Percentiles rank a stretch among this genome's conserved stretches.
Conservation (phyloP, 1,140 invertebrate species). For the Tetragonula clypearis region DNA sequence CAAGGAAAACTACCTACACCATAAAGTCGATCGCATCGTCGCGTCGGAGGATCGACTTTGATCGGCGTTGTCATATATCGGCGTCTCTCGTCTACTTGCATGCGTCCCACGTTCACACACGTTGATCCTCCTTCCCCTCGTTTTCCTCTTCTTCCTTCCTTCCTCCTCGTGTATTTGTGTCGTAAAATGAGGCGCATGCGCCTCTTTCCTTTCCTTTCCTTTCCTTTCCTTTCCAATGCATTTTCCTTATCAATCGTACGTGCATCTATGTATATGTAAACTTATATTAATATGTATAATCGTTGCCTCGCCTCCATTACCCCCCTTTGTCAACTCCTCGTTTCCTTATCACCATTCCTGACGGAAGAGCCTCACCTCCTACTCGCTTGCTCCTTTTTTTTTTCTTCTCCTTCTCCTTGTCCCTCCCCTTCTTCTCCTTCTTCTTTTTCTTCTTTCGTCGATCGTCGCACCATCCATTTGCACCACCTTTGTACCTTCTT, state of each 20-base stretch:
- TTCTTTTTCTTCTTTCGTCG: not conserved
- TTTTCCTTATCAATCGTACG: slow-evolving; percentile 47
- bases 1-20: slow-evolving; percentile 50
- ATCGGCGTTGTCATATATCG: not conserved
- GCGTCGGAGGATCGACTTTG: not conserved
- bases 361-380: too few relatives aligned
- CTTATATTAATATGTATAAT: not conserved
- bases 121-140: not conserved
- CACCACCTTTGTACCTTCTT: not conserved
- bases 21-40: not conserved
- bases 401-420: not conserved
- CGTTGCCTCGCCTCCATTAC: not conserved
- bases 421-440: not conserved
- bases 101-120: not conserved
- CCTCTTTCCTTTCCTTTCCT: not conserved
- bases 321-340: not conserved
- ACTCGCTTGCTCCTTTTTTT: too few relatives aligned
- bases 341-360: not conserved
- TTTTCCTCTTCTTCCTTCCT: too few relatives aligned
- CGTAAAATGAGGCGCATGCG: not conserved
- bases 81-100: slow-evolving; percentile 2
- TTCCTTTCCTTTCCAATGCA: not conserved
- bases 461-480: not conserved
- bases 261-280: not conserved
- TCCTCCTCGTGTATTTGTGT: not conserved